Conservation (phyloP, 2,113 vertebrate species). For the Hiodon tergisus region DNA sequence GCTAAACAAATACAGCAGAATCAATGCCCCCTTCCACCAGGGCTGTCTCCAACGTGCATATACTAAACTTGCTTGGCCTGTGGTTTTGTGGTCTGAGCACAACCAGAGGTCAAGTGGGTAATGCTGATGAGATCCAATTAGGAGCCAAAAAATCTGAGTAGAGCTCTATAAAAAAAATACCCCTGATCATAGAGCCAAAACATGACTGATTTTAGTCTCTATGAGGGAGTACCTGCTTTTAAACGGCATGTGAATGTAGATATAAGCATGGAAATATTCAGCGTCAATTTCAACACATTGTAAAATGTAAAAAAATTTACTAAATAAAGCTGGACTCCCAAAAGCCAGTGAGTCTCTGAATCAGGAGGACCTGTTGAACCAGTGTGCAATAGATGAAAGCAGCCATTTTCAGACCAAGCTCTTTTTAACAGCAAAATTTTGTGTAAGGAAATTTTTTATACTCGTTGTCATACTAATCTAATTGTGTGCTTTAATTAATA, state of each 20-base stretch:
- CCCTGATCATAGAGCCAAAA: background rate
- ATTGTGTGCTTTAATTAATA: background rate
- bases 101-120: background rate
- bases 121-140: background rate
- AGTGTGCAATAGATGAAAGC: background rate
- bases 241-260: no score
- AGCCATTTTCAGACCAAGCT: background rate
- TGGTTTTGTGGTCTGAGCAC: background rate
- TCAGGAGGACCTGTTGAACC: no score
- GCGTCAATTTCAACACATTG: no score
- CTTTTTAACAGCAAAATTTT: background rate
- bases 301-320: no score
- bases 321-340: no score
- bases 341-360: no score
- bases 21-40: background rate
- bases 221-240: no score
- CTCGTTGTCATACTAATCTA: background rate
- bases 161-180: background rate
- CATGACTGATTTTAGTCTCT: background rate
- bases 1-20: constrained; percentile 12
- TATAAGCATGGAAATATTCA: no score
- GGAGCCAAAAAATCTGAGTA: no score
- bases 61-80: background rate
- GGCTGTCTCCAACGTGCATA: background rate
- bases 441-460: background rate